phyloP scores from a whole-genome alignment of 2,113 vertebrate genomes.

The Jacana jacana region DNA sequence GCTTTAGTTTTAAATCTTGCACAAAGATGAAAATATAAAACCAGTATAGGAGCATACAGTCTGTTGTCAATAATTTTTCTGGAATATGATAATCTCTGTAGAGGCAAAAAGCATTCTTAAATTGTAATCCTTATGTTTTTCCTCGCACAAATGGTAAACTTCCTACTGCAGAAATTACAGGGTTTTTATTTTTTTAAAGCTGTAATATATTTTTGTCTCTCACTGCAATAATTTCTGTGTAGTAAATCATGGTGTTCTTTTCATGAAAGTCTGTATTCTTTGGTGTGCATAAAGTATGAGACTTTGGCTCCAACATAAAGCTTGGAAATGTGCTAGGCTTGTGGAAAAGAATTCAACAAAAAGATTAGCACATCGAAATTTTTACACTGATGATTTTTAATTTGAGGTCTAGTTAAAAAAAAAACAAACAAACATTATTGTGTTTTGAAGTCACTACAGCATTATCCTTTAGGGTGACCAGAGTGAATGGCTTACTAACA shows the following conservation, averaged over 20 bases:
- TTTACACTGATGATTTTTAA: not conserved
- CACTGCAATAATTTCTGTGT: not conserved
- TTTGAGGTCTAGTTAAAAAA: not conserved
- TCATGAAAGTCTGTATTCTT: not conserved
- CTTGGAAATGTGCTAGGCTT: not conserved
- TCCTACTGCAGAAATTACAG: not conserved
- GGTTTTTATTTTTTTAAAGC: not conserved
- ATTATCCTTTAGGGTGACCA: not conserved
- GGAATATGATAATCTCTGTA: not conserved
- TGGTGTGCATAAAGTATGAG: not conserved
- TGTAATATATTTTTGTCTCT: not conserved
- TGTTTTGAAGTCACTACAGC: not conserved
- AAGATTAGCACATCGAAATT: not conserved
- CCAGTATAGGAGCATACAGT: not conserved
- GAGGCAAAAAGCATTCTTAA: not conserved
- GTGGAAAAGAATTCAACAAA: not conserved
- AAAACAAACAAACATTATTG: not conserved
- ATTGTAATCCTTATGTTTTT: not conserved
- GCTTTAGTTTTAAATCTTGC: not conserved
- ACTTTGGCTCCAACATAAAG: not conserved
- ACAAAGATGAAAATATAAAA: not conserved
- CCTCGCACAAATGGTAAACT: not conserved
- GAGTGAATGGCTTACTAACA: not conserved
- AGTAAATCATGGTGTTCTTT: not conserved
- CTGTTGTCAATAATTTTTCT: not conserved